phyloP scores from a whole-genome alignment of 2,113 vertebrate species.

The Carassius carassius region DNA sequence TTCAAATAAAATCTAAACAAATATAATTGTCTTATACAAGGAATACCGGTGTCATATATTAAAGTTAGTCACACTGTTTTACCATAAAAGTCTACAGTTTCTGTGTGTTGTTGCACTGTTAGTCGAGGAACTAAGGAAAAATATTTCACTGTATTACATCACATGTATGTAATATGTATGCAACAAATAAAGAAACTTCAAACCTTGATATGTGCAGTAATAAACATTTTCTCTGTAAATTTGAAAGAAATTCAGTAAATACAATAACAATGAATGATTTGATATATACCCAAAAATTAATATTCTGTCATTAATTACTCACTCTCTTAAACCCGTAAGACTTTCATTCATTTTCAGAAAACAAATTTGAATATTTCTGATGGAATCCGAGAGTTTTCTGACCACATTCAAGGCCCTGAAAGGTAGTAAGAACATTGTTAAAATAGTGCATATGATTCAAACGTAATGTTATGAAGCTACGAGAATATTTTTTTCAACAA shows the following conservation, averaged over 20 bases:
- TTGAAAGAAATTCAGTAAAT: background rate
- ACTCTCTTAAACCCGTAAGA: no score
- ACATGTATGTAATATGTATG: background rate
- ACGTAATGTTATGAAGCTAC: no score
- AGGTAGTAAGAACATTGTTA: no score
- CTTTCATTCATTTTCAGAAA: no score
- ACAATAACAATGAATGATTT: no score
- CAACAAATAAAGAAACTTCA: background rate
- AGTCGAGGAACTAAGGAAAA: background rate
- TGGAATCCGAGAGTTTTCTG: no score
- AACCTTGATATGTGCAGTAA: background rate
- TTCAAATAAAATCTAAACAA: background rate
- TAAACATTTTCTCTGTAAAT: background rate
- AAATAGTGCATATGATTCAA: no score
- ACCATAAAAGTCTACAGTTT: background rate
- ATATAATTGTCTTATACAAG: background rate
- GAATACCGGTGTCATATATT: background rate
- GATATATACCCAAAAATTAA: no score
- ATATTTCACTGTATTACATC: background rate
- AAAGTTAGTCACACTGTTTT: background rate
- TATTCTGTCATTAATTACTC: no score
- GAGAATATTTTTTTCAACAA: no score
- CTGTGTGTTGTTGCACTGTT: background rate
- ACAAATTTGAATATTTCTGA: no score
- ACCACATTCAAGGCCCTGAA: no score